These are phyloP conservation scores for Cynopterus sphinx DNA, from an alignment of 2,797 vertebrate species.

Conservation along the genomic window DNA sequence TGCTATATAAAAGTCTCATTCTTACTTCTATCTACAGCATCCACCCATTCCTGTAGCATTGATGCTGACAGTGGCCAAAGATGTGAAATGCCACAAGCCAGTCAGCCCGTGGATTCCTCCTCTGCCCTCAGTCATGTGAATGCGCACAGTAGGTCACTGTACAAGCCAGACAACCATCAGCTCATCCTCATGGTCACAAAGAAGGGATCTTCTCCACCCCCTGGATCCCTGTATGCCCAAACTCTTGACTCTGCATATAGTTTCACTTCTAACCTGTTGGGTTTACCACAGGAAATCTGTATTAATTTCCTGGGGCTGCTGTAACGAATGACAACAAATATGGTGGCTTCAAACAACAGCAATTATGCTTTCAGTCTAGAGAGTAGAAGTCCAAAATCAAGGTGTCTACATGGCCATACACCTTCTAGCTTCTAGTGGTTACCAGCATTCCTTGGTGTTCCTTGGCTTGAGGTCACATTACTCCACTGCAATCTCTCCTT, in stretches of 20 bases:
- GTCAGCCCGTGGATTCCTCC: neutral
- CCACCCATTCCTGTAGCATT: neutral
- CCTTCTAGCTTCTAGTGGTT: neutral
- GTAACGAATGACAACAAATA: neutral
- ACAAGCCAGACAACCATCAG: neutral
- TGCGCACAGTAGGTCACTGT: neutral
- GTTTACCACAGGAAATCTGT: neutral
- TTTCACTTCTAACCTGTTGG: neutral
- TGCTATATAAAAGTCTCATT: constrained; percentile 31
- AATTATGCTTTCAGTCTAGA: neutral
- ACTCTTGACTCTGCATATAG: neutral
- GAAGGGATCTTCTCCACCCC: neutral
- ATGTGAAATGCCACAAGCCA: neutral
- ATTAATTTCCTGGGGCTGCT: neutral
- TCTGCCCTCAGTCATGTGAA: neutral
- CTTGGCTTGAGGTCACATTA: neutral
- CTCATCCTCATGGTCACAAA: neutral
- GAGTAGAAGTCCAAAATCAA: neutral
- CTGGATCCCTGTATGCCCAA: neutral
- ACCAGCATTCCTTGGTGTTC: neutral
- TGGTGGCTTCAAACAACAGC: neutral
- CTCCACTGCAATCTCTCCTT: neutral
- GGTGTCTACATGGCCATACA: neutral
- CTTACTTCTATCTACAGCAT: neutral
- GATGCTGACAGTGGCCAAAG: neutral